Percentiles rank a stretch among this genome's conserved stretches.
Evolutionary conservation across 2,888 invertebrate species (phyloP).

Genomic region (Amphipyra tragopoginis): DNA sequence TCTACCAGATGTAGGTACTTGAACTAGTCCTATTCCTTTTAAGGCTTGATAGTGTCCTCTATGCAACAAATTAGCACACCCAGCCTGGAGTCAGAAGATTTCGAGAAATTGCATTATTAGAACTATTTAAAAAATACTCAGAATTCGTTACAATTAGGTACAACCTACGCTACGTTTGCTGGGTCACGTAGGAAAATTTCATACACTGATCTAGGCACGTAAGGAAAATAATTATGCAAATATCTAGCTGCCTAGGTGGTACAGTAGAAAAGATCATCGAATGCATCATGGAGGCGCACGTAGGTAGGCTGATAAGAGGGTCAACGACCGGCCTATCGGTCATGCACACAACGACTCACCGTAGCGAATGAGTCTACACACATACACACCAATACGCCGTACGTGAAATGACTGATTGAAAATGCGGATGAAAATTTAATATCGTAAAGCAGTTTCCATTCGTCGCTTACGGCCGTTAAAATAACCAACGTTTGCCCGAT

Average conservation of each 20-base stretch:
- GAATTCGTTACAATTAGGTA: too few species aligned
- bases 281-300: constrained; percentile 61
- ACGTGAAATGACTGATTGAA: constrained; percentile 55
- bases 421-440: constrained; percentile 60
- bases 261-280: constrained; percentile 43
- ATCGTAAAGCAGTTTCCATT: constrained; percentile 47
- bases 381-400: constrained; percentile 43
- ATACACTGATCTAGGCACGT: constrained; percentile 9
- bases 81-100: too few species aligned
- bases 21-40: too few species aligned
- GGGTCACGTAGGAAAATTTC: constrained; percentile 26
- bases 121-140: too few species aligned
- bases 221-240: constrained; percentile 21
- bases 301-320: constrained; percentile 70
- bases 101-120: too few species aligned
- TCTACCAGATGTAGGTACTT: too few species aligned
- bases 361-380: constrained; percentile 54
- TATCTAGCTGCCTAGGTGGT: constrained; percentile 15
- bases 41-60: too few species aligned
- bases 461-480: constrained; percentile 33
- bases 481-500: constrained; percentile 18
- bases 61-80: too few species aligned
- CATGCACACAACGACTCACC: constrained; percentile 65
- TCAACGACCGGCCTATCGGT: constrained; percentile 82
- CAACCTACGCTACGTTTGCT: constrained; percentile 10